Evolutionary conservation across 2,888 invertebrate species (phyloP).

Genomic region (Drosophila nr. medialis): DNA sequence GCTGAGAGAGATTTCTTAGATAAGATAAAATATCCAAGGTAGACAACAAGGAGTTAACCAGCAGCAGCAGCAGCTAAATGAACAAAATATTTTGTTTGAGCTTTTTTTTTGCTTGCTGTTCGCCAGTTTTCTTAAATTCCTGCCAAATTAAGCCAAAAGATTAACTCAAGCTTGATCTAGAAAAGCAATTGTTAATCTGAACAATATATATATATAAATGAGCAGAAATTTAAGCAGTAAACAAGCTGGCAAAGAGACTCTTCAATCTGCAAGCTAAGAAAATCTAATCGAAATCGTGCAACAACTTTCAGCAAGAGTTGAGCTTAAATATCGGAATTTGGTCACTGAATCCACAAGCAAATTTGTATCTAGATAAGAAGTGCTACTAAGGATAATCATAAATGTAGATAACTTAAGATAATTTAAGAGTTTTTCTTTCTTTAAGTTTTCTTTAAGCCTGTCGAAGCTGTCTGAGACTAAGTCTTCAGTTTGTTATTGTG

Average conservation of each 20-base stretch:
- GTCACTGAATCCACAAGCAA: not conserved
- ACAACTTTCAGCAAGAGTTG: fast-evolving
- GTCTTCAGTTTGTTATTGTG: too few relatives aligned
- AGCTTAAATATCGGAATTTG: not conserved
- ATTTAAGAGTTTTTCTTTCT: not conserved
- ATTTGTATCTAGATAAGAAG: not conserved
- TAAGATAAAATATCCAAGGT: constrained; percentile 35
- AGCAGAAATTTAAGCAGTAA: not conserved
- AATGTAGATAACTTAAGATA: not conserved
- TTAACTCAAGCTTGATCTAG: not conserved
- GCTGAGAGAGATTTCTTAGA: constrained; percentile 15
- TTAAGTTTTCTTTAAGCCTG: not conserved
- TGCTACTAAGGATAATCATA: not conserved
- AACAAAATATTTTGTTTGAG: constrained; percentile 31
- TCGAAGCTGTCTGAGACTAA: not conserved
- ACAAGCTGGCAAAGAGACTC: not conserved
- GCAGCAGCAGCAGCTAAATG: constrained; percentile 16
- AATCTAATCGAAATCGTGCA: not conserved
- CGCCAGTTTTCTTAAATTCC: not conserved
- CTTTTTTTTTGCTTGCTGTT: constrained; percentile 1
- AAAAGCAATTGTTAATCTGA: not conserved
- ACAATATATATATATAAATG: not conserved
- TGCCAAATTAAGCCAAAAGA: constrained; percentile 15
- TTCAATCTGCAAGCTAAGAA: not conserved
- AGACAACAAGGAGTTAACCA: constrained; percentile 38